Evolutionary conservation across 2,888 invertebrate genomes (phyloP), one percentile per base, ranked within the genome.

Genomic region (Panopea generosa): DNA sequence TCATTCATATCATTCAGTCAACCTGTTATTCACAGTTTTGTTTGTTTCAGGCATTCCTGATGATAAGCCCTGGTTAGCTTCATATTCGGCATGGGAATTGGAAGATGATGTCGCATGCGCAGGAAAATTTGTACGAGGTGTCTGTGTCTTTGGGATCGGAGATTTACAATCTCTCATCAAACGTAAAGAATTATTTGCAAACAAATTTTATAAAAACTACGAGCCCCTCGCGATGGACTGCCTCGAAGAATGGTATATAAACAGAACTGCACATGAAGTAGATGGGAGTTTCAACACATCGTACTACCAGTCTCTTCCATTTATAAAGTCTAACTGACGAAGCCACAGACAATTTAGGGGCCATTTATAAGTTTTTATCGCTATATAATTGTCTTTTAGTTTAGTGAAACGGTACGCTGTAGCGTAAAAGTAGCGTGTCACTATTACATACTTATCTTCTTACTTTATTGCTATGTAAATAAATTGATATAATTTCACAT

Each of bases 131-230:
- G 87, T 90, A 2, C 79, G 89, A 14, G 89, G 89, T 0, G 84
- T 91, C 7, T 91, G 91, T 57, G 82, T 91, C 0, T 91, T 87
- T 68, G 90, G 90, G 0, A 73, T 90, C 0, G 79, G 82, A n/a
- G 90, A 91, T 61, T 69, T 89, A 2, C 71, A 82, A 2, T 81
- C 82, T 77, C 83, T 91, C 16, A 63, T 78, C 2, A 71, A 74
- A 16, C 70, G 84, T 20, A 77, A 74, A 20, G 85, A 89, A 57
- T 76, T 91, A 14, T 89, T 91, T 69, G 89, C 86, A 4, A 91
- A 91, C 69, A 91, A 91, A 69, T 90, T 91, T 70, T 83, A 90
- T 59, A 20, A 77, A 9, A 81, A 85, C 18, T 87, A 77, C 59
- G 84, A 90, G 40, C 86, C 87, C 22, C 72, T 86, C 6, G 85